Percentiles rank a stretch among this genome's conserved stretches.
Evolutionary conservation across 2,113 vertebrate genomes (phyloP).

Genomic region (Salvelinus namaycush): DNA sequence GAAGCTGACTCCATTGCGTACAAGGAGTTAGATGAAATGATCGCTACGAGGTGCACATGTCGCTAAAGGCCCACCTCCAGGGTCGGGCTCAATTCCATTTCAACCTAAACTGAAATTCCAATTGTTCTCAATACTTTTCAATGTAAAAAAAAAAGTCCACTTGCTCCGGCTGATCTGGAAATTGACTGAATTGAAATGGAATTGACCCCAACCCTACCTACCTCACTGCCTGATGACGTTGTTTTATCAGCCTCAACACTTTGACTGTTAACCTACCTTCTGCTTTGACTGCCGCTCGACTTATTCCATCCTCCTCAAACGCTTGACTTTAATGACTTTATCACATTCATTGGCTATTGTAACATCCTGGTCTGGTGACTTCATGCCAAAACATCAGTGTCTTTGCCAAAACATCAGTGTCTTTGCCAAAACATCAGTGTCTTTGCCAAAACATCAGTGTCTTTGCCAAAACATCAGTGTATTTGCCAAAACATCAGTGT

Average conservation of each 20-base stretch:
- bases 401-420: no score
- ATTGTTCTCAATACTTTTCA: no score
- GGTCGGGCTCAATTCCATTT: no score
- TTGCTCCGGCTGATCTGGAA: no score
- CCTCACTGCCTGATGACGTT: neutral
- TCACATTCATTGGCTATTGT: neutral
- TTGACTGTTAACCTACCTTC: conserved; percentile 11
- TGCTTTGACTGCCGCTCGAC: neutral
- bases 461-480: conserved; percentile 13
- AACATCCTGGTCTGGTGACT: conserved; percentile 41
- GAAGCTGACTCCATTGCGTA: conserved; percentile 90
- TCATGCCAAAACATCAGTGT: conserved; percentile 16
- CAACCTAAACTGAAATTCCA: neutral
- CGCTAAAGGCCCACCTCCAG: conserved; percentile 68
- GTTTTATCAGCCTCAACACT: conserved; percentile 31
- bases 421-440: neutral
- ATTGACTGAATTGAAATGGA: no score
- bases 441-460: no score
- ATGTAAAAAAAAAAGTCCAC: no score
- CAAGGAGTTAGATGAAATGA: conserved; percentile 94
- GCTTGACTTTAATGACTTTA: neutral
- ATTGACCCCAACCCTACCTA: no score
- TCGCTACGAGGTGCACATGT: conserved; percentile 91
- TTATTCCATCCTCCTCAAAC: no score
- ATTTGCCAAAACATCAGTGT: no score